Conservation (phyloP, 2,797 vertebrate genomes). For the Staurois parvus region DNA sequence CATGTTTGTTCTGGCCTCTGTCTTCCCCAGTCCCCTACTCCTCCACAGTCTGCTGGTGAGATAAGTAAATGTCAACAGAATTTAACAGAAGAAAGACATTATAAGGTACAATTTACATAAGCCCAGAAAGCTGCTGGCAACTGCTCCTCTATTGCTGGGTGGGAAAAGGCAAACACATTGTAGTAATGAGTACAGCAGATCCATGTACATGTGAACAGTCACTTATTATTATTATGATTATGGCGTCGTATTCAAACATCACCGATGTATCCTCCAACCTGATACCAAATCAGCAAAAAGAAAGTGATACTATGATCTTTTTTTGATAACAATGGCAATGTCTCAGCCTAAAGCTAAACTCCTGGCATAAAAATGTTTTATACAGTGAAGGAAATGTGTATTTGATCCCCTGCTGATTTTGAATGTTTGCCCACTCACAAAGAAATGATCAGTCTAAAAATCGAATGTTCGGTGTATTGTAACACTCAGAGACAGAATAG, state of each 20-base stretch:
- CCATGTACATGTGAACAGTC: not conserved
- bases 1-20: conserved; percentile 30
- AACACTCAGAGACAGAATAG: no score
- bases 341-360: no score
- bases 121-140: conserved; percentile 17
- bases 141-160: not conserved
- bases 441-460: no score
- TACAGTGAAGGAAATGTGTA: no score
- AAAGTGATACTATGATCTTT: no score
- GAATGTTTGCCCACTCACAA: no score
- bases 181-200: not conserved
- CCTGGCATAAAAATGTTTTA: no score
- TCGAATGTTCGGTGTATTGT: no score
- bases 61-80: conserved; percentile 57
- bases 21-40: conserved; percentile 3
- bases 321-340: no score
- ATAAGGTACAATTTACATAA: conserved; percentile 28
- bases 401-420: no score
- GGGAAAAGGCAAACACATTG: not conserved
- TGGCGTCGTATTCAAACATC: not conserved
- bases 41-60: conserved; percentile 42
- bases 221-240: not conserved
- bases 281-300: no score
- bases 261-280: not conserved
- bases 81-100: conserved; percentile 42